Evolutionary conservation across 2,113 vertebrate species (phyloP).

Genomic region (Sphyrna mokarran): DNA sequence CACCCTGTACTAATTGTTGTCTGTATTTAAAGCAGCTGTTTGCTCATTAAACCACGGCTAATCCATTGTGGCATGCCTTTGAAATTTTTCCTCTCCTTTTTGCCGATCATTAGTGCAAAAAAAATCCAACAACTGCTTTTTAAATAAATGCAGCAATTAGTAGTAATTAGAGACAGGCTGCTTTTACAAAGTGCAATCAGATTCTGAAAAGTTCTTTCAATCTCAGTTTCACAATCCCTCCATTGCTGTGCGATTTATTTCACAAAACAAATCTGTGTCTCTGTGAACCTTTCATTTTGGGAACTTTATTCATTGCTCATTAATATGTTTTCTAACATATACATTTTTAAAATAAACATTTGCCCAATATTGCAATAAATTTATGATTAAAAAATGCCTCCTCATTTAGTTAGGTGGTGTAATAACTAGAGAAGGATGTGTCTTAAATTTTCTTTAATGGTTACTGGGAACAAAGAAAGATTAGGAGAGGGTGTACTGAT

Average conservation of each 20-base stretch:
- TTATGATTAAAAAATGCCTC: neutral
- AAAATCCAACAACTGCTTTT: constrained; percentile 31
- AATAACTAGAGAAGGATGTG: neutral
- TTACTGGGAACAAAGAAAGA: neutral
- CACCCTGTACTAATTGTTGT: constrained; percentile 37
- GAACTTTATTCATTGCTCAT: neutral
- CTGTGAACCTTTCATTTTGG: neutral
- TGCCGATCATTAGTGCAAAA: constrained; percentile 37
- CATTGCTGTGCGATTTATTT: neutral
- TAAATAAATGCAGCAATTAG: constrained; percentile 37
- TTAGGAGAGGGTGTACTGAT: neutral
- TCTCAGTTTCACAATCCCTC: constrained; percentile 20
- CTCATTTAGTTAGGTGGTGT: neutral
- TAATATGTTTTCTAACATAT: neutral
- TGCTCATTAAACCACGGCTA: constrained; percentile 37
- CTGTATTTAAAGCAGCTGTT: constrained; percentile 38
- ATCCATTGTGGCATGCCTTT: constrained; percentile 36
- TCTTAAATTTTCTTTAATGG: neutral
- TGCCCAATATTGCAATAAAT: neutral
- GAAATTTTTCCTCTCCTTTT: constrained; percentile 23
- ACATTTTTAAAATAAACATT: neutral
- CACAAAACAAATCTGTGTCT: neutral
- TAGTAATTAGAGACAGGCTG: constrained; percentile 34
- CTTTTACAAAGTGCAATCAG: constrained; percentile 30
- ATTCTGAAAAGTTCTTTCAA: constrained; percentile 23